Evolutionary conservation across 2,113 vertebrate genomes (phyloP).

Genomic region (Gasterosteus nipponicus): DNA sequence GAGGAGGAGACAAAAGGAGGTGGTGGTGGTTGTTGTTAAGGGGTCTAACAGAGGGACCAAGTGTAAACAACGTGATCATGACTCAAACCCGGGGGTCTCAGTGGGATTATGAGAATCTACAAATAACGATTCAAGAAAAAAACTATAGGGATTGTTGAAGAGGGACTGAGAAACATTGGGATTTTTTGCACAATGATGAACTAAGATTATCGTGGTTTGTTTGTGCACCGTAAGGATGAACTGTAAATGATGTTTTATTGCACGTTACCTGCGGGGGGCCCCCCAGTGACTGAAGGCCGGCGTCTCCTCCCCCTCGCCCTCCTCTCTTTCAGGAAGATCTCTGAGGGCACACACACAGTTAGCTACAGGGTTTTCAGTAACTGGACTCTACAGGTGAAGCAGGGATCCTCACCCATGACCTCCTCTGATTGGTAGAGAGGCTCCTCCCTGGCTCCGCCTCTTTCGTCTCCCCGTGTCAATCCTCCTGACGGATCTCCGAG

Average conservation of each 20-base stretch:
- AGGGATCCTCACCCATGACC: conserved; percentile 53
- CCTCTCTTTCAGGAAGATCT: conserved; percentile 93
- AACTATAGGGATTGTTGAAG: not conserved
- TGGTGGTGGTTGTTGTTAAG: conserved; percentile 45
- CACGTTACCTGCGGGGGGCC: conserved; percentile 86
- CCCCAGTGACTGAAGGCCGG: conserved; percentile 97
- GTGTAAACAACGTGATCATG: not conserved
- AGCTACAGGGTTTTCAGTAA: not conserved
- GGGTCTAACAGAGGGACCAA: conserved; percentile 75
- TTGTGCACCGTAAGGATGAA: no score
- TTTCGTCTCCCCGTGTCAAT: conserved; percentile 51
- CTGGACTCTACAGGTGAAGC: not conserved
- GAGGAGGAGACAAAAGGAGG: not conserved
- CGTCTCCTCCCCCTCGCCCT: conserved; percentile 97
- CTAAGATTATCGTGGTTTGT: not conserved
- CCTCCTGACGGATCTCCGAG: conserved; percentile 58
- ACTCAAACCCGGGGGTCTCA: not conserved
- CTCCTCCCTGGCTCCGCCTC: conserved; percentile 68
- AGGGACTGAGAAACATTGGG: not conserved
- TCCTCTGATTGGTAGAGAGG: conserved; percentile 59
- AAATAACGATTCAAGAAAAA: not conserved
- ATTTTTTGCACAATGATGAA: no score
- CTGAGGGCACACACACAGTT: conserved; percentile 72
- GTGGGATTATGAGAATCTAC: not conserved
- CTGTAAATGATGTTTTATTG: not conserved